A percentile compares a stretch with the other conserved stretches of the same genome.
Evolutionary conservation across 2,888 invertebrate genomes (phyloP).

Genomic region (Noctua comes): DNA sequence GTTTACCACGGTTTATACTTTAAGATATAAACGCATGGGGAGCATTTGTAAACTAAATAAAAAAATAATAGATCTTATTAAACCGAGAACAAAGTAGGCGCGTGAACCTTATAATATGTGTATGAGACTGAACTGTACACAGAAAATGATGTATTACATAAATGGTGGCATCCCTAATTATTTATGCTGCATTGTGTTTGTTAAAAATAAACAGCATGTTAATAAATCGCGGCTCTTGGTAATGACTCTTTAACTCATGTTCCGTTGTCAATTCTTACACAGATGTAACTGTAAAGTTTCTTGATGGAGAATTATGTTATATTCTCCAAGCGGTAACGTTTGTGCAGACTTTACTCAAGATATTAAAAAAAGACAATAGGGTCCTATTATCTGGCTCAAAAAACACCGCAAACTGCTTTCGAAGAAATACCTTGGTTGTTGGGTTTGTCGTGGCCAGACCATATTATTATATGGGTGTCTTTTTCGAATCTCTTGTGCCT

Average conservation of each 20-base stretch:
- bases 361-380: background rate
- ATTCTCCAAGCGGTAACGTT: background rate
- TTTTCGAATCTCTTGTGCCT: background rate
- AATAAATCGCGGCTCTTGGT: background rate
- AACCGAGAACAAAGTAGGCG: background rate
- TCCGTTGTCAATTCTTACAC: background rate
- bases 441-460: background rate
- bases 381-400: background rate
- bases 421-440: background rate
- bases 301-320: background rate
- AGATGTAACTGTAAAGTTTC: background rate
- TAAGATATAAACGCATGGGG: background rate
- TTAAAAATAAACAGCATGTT: constrained; percentile 3
- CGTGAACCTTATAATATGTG: background rate
- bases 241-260: background rate
- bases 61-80: too few relatives aligned
- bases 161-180: background rate
- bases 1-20: background rate
- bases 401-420: background rate
- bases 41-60: background rate
- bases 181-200: background rate
- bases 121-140: background rate
- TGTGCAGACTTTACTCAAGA: background rate
- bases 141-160: background rate
- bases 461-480: background rate